Percentiles rank a stretch among this genome's conserved stretches.
Evolutionary conservation across 2,888 invertebrate species (phyloP).

Genomic region (Chrysolina haemoptera): DNA sequence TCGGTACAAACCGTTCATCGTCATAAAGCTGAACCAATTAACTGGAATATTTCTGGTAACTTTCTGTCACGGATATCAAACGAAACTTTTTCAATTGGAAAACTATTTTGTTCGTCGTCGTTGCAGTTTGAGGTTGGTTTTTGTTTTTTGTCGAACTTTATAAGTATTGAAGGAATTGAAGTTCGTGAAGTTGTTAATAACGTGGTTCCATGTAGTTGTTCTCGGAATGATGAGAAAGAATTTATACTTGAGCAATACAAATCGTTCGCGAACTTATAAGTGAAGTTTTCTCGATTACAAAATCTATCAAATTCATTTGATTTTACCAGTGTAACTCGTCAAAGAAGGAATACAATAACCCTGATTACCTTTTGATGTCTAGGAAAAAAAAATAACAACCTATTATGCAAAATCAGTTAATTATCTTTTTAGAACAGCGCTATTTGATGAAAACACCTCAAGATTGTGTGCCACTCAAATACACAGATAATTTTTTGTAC

Average conservation of each 20-base stretch:
- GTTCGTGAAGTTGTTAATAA: background rate
- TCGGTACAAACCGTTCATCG: background rate
- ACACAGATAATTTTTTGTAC: too few relatives aligned
- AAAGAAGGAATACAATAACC: too few relatives aligned
- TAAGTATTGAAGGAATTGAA: background rate
- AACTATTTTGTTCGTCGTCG: constrained; percentile 14
- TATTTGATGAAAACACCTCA: too few relatives aligned
- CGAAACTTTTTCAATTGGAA: constrained; percentile 26
- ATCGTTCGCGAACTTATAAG: background rate
- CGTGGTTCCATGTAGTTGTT: background rate
- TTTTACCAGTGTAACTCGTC: background rate
- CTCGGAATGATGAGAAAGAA: background rate
- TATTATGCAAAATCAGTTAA: too few relatives aligned
- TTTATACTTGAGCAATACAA: background rate
- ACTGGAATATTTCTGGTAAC: background rate
- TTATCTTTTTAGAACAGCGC: too few relatives aligned
- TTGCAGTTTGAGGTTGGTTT: background rate
- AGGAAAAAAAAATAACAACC: too few relatives aligned
- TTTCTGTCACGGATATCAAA: constrained; percentile 15
- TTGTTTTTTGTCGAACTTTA: constrained; percentile 8
- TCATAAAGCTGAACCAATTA: background rate
- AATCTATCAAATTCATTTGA: background rate
- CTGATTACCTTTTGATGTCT: too few relatives aligned
- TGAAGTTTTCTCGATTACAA: background rate
- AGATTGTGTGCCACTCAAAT: too few relatives aligned